Evolutionary conservation across 37 sponge, comb jelly and placozoan genomes (phyloP).

Genomic region (Cliona cf. orientalis): DNA sequence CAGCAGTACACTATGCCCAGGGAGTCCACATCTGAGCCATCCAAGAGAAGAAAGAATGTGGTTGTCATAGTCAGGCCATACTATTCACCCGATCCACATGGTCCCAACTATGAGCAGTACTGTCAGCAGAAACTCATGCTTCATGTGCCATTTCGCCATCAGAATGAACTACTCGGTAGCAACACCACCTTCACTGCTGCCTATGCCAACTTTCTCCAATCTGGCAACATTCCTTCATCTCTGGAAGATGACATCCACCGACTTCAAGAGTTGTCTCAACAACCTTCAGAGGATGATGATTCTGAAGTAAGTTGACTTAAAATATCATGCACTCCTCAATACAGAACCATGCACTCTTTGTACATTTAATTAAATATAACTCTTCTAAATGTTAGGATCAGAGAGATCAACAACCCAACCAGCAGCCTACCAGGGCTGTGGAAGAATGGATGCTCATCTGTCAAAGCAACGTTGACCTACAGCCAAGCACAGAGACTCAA

Average conservation of each 20-base stretch:
- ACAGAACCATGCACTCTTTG: no score
- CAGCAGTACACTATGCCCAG: conserved; percentile 35
- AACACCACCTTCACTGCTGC: conserved; percentile 31
- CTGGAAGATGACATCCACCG: conserved; percentile 61
- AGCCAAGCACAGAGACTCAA: not conserved
- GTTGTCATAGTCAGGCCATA: conserved; percentile 61
- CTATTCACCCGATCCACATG: conserved; percentile 52
- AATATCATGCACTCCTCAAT: not conserved
- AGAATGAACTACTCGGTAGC: conserved; percentile 16
- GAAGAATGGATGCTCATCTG: conserved; percentile 69
- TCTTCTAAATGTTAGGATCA: conserved; percentile 11
- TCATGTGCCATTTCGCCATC: conserved; percentile 46
- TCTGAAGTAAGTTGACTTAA: not conserved
- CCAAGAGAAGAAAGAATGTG: conserved; percentile 1
- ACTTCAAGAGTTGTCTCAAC: conserved; percentile 20
- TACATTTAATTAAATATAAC: conserved; percentile 1
- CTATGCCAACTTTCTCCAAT: conserved; percentile 54
- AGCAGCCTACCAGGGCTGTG: conserved; percentile 14
- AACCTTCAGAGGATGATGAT: not conserved
- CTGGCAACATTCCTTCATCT: conserved; percentile 39
- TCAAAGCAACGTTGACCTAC: conserved; percentile 6
- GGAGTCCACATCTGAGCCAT: not conserved
- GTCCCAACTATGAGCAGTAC: conserved; percentile 58
- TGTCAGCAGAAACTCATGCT: conserved; percentile 63
- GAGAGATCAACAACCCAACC: not conserved